Percentiles rank a stretch among this genome's conserved stretches.
phyloP scores from a whole-genome alignment of 2,888 invertebrate genomes.

The Polyommatus iphigenia region DNA sequence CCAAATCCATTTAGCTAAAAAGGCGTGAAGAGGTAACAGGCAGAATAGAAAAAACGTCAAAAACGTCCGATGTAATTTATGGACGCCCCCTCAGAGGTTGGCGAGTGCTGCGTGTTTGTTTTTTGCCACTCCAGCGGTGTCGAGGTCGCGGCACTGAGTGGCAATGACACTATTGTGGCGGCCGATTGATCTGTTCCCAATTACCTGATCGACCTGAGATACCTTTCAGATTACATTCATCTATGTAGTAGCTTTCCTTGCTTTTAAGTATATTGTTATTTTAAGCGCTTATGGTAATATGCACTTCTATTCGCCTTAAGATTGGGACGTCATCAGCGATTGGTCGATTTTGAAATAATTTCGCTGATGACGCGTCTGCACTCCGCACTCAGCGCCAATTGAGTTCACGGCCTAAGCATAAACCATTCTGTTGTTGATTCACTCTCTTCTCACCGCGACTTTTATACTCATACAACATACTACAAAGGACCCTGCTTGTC shows the following conservation, averaged over 20 bases:
- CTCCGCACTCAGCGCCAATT: background rate
- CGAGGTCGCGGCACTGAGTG: background rate
- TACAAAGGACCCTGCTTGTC: no score
- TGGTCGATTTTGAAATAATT: background rate
- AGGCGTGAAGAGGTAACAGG: no score
- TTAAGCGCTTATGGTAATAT: no score
- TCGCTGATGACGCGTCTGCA: background rate
- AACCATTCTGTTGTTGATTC: background rate
- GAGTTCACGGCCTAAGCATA: background rate
- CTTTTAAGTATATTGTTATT: no score
- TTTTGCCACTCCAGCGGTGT: background rate
- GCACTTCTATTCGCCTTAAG: no score
- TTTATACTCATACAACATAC: no score
- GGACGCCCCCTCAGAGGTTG: background rate
- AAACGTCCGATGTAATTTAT: no score
- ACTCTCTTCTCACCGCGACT: no score
- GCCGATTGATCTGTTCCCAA: slow-evolving; percentile 1
- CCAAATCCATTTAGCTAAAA: no score
- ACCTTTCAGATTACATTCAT: no score
- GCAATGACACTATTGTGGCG: background rate
- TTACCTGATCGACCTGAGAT: background rate
- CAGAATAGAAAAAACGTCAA: no score
- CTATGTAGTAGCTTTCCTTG: no score
- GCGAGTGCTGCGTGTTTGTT: slow-evolving; percentile 1
- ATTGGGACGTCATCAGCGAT: background rate